Evolutionary conservation across 2,888 invertebrate species (phyloP), one percentile per base, ranked within the genome.

Genomic region (Maniola hyperantus): DNA sequence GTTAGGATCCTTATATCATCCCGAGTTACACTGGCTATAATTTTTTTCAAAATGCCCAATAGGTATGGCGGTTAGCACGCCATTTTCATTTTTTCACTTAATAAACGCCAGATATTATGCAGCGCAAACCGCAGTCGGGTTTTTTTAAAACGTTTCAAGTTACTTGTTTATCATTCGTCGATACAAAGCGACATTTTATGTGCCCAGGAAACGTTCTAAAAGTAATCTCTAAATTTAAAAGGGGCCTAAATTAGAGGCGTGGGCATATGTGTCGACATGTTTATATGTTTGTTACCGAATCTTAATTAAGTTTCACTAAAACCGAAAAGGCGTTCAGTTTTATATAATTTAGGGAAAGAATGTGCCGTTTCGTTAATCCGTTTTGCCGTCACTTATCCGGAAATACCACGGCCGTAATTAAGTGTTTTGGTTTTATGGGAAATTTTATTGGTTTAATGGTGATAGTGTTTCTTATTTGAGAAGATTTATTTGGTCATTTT

Each of bases 211-310:
- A 67, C 68, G 61, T 70, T 74, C 72, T 74, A 76, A 77, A 76
- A 76, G 72, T 74, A 73, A 76, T 73, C 68, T 71, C 73, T 71
- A 75, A 73, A 74, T 77, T 76, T 77, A 77, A 79, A 79, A 77
- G 75, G 71, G 66, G 73, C 71, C 75, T 73, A 76, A 79, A 77
- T 76, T 75, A 75, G 74, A 70, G 65, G 72, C 71, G 80, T 74
- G 77, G 76, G 77, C 71, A 72, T 63, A 69, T 51, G 67, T 64
- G 75, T 61, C 61, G 80, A 79, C 76, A 77, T 78, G 73, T 79
- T 78, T 77, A 78, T 78, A 69, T 67, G 73, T 73, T 72, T 71
- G 71, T 75, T 72, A 72, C 72, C 69, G 72, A 73, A 68, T 75
- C 72, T 74, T 76, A 76, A 76, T 77, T 76, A 73, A 74, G 69